A percentile compares a stretch with the other conserved stretches of the same genome.
These are phyloP conservation scores for Barnardius zonarius DNA, from an alignment of 2,113 vertebrate species.

Conservation along the genomic window DNA sequence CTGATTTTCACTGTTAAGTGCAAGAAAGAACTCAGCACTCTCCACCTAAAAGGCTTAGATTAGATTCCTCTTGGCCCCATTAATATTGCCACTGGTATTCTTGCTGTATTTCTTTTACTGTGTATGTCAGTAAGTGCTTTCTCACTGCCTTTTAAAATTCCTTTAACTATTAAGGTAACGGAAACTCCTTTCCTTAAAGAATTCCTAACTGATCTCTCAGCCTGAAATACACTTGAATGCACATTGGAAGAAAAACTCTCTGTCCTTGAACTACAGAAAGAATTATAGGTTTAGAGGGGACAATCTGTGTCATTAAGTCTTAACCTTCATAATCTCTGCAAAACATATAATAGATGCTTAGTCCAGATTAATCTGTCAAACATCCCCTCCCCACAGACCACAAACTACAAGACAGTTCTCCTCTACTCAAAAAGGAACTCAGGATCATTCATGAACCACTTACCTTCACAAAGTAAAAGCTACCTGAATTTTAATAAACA, in stretches of 20 bases:
- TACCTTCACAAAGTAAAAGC: neutral
- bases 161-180: neutral
- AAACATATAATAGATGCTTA: neutral
- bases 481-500: neutral
- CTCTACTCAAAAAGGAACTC: neutral
- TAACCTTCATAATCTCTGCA: neutral
- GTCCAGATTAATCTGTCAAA: neutral
- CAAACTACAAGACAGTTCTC: neutral
- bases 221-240: neutral
- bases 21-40: slow-evolving; percentile 4
- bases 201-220: neutral
- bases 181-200: neutral
- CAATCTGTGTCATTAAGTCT: neutral
- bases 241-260: neutral
- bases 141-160: neutral
- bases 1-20: slow-evolving; percentile 56
- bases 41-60: slow-evolving; percentile 34
- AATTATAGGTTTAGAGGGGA: neutral
- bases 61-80: slow-evolving; percentile 2
- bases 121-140: neutral
- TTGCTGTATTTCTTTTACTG: neutral
- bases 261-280: neutral
- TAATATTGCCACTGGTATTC: neutral
- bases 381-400: neutral
- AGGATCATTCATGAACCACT: neutral